Evolutionary conservation across 1,140 invertebrate species (phyloP).

Genomic region (Orius laevigatus): DNA sequence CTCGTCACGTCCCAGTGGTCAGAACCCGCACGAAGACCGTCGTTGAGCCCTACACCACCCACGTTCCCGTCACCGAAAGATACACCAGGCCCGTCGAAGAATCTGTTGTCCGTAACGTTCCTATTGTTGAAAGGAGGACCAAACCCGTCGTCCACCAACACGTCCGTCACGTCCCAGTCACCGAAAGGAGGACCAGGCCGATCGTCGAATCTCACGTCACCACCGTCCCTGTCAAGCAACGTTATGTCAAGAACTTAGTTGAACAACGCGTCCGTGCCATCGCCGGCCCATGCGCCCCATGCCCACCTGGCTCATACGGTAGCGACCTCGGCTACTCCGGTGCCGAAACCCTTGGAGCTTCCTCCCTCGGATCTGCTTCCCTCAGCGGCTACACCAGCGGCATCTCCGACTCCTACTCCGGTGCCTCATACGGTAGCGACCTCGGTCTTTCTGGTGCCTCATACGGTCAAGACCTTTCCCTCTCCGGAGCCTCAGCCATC

Average conservation of each 20-base stretch:
- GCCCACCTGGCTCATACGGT: neutral
- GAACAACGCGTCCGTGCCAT: conserved; percentile 6
- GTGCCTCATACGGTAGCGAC: no score
- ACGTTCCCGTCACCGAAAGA: conserved; percentile 11
- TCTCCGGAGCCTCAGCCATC: no score
- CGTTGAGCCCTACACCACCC: conserved; percentile 1
- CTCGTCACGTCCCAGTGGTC: conserved; percentile 6
- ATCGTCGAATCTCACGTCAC: conserved; percentile 6
- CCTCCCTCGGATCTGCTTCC: no score
- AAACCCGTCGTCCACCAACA: conserved; percentile 1
- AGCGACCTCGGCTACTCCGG: no score
- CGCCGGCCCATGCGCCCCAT: neutral
- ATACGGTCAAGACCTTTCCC: no score
- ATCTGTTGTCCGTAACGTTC: conserved; percentile 1
- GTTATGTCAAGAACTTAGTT: conserved; percentile 13
- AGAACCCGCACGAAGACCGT: conserved; percentile 1
- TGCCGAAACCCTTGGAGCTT: no score
- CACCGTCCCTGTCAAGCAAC: conserved; percentile 11
- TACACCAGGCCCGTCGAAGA: conserved; percentile 8
- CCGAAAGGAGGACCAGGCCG: conserved; percentile 5
- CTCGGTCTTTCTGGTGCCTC: no score
- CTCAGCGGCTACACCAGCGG: no score
- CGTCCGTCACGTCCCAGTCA: conserved; percentile 7
- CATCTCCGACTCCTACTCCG: no score
- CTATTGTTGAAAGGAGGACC: neutral